Percentiles rank a stretch among this genome's conserved stretches.
Evolutionary conservation across 2,113 vertebrate genomes (phyloP).

Genomic region (Oncorhynchus masou): DNA sequence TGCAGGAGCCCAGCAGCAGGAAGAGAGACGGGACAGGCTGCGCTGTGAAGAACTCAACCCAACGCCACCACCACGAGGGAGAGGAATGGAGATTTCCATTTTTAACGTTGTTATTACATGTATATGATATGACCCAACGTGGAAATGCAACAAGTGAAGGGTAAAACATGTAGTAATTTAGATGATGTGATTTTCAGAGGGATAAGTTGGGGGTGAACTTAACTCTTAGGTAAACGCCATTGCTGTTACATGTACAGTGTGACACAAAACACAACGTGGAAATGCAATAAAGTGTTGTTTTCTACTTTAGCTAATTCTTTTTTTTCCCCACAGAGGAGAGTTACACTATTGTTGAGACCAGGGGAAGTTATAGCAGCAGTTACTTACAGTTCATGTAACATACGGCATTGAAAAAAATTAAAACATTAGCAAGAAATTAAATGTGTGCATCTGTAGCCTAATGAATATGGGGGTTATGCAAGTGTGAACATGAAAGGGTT

Average conservation of each 20-base stretch:
- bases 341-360: no score
- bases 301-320: not conserved
- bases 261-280: no score
- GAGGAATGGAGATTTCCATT: constrained; percentile 50
- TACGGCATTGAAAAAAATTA: not conserved
- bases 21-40: constrained; percentile 73
- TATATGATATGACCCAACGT: not conserved
- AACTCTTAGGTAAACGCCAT: no score
- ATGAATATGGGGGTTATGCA: not conserved
- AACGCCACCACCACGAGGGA: constrained; percentile 58
- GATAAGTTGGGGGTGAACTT: no score
- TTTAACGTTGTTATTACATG: constrained; percentile 5
- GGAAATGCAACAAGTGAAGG: not conserved
- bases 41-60: constrained; percentile 71
- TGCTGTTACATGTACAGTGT: no score
- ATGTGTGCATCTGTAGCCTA: not conserved
- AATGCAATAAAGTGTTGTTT: not conserved
- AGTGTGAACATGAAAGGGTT: not conserved
- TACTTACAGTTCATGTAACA: not conserved
- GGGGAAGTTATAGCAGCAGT: no score
- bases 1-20: constrained; percentile 71
- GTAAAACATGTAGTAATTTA: no score
- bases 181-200: no score
- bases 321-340: no score
- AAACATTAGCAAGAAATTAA: not conserved